Evolutionary conservation across 2,797 vertebrate genomes (phyloP).

Genomic region (Manis crassicaudata): DNA sequence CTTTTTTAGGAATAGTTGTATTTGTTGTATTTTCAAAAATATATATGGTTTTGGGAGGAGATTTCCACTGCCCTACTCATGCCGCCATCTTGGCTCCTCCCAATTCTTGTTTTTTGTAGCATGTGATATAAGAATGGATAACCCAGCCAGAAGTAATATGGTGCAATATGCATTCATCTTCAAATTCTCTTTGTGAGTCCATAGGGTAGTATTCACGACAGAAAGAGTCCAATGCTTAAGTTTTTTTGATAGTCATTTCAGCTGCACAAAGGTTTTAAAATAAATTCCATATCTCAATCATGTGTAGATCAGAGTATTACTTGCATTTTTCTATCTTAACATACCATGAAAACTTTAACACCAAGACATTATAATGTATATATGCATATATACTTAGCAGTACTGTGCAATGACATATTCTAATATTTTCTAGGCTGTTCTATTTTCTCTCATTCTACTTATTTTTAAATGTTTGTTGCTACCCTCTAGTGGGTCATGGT

Average conservation of each 20-base stretch:
- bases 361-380: background rate
- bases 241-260: background rate
- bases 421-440: background rate
- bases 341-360: background rate
- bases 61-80: too few species aligned
- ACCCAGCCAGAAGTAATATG: background rate
- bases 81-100: too few species aligned
- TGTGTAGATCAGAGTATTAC: background rate
- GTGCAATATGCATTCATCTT: background rate
- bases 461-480: background rate
- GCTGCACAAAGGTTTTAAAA: background rate
- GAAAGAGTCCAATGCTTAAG: background rate
- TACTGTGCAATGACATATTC: background rate
- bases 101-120: background rate
- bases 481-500: background rate
- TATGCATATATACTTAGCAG: background rate
- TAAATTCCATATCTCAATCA: background rate
- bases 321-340: background rate
- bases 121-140: background rate
- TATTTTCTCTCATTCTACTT: background rate
- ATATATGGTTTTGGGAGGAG: too few species aligned
- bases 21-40: too few species aligned
- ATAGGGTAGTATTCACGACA: background rate
- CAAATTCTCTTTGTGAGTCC: background rate
- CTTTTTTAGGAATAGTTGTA: too few species aligned